Conservation (phyloP, 2,888 invertebrate species). For the Rhagophthalmus giganteus region DNA sequence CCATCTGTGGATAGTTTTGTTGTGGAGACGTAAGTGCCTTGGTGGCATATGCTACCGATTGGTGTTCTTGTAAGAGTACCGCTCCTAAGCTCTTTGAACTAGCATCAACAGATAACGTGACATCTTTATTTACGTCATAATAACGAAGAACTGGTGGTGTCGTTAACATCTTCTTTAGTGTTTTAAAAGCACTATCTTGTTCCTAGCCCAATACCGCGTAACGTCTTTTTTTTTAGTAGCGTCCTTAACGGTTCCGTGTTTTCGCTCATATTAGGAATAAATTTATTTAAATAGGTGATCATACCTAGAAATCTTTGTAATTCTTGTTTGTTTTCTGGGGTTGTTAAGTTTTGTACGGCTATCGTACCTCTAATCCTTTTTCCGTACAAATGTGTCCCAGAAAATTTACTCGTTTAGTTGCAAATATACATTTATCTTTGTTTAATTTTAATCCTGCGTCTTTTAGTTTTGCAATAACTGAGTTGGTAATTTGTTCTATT, state of each 20-base stretch:
- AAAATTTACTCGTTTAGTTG: slow-evolving; percentile 4
- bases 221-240: background rate
- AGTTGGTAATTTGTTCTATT: slow-evolving; percentile 26
- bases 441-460: slow-evolving; percentile 37
- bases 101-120: slow-evolving; percentile 32
- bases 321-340: too few relatives aligned
- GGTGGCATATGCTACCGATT: slow-evolving; percentile 40
- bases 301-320: too few relatives aligned
- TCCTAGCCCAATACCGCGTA: background rate
- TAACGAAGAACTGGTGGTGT: slow-evolving; percentile 18
- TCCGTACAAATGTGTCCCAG: slow-evolving; percentile 13
- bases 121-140: slow-evolving; percentile 25
- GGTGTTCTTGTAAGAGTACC: slow-evolving; percentile 35
- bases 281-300: too few relatives aligned
- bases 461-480: slow-evolving; percentile 27
- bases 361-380: slow-evolving; percentile 12
- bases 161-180: background rate
- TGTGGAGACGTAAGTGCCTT: slow-evolving; percentile 34
- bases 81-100: slow-evolving; percentile 32
- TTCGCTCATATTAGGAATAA: too few relatives aligned
- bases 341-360: too few relatives aligned
- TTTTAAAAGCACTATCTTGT: background rate
- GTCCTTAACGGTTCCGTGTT: background rate
- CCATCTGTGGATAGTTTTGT: slow-evolving; percentile 36
- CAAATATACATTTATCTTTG: slow-evolving; percentile 36